Evolutionary conservation across 1,140 invertebrate species (phyloP).

Genomic region (Amphibalanus amphitrite): DNA sequence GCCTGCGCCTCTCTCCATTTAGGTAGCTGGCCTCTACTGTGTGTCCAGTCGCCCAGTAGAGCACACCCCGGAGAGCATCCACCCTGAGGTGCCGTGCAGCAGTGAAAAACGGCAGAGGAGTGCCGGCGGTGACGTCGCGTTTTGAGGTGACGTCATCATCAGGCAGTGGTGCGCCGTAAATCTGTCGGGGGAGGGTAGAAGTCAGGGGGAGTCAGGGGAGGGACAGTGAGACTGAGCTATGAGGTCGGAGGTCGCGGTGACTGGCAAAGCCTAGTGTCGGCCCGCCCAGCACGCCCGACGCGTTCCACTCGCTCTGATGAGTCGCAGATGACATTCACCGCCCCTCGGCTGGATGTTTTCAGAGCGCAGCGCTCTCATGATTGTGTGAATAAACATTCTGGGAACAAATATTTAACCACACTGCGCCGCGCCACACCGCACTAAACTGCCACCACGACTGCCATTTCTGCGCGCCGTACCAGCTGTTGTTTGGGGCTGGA

Average conservation of each 20-base stretch:
- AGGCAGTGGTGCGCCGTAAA: neutral
- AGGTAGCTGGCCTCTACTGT: conserved; percentile 56
- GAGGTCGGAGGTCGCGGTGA: neutral
- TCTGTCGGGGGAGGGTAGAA: neutral
- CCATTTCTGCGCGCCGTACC: no score
- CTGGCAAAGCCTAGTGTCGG: neutral
- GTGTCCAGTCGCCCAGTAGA: conserved; percentile 75
- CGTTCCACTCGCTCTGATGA: no score
- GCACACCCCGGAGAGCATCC: conserved; percentile 56
- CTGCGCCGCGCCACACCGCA: no score
- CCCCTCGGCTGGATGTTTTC: no score
- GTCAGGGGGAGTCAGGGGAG: neutral
- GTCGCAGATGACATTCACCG: no score
- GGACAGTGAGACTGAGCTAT: neutral
- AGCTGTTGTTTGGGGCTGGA: conserved; percentile 59
- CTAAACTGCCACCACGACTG: no score
- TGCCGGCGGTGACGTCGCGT: conserved; percentile 3
- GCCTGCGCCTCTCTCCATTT: conserved; percentile 53
- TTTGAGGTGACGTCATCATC: neutral
- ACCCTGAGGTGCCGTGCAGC: conserved; percentile 60
- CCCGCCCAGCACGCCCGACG: no score
- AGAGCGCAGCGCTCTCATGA: no score
- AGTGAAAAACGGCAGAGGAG: conserved; percentile 50
- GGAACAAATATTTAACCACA: no score
- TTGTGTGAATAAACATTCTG: no score